Conservation (phyloP, 2,888 invertebrate species). For the Tuta absoluta region DNA sequence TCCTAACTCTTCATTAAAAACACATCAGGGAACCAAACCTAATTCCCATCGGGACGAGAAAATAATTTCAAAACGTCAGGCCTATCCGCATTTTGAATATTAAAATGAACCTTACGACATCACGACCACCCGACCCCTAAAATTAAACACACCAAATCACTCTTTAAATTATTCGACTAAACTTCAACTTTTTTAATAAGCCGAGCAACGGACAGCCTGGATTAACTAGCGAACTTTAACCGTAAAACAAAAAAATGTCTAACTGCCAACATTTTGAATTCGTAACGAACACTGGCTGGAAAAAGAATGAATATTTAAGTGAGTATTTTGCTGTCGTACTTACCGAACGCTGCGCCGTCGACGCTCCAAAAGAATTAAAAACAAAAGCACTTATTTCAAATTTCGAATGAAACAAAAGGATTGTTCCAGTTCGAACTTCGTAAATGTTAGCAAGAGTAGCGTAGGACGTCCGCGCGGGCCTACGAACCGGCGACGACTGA, state of each 20-base stretch:
- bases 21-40: conserved; percentile 24
- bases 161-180: conserved; percentile 54
- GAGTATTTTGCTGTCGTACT: conserved; percentile 35
- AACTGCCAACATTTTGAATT: conserved; percentile 48
- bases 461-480: conserved; percentile 33
- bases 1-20: conserved; percentile 24
- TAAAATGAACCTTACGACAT: conserved; percentile 29
- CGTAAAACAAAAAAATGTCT: conserved; percentile 52
- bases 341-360: conserved; percentile 38
- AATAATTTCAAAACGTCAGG: conserved; percentile 26
- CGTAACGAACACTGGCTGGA: conserved; percentile 41
- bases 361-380: conserved; percentile 37
- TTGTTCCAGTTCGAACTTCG: conserved; percentile 42
- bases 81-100: conserved; percentile 25
- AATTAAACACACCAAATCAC: conserved; percentile 51
- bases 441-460: conserved; percentile 25
- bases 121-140: conserved; percentile 32
- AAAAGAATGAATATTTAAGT: conserved; percentile 43
- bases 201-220: conserved; percentile 44
- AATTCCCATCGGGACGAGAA: conserved; percentile 20
- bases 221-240: conserved; percentile 62
- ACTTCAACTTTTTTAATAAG: conserved; percentile 72
- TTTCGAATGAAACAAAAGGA: conserved; percentile 37
- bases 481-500: conserved; percentile 53
- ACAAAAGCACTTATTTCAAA: conserved; percentile 48